A percentile compares a stretch with the other conserved stretches of the same genome.
These are phyloP conservation scores for Chaetura pelagica DNA, from an alignment of 2,113 vertebrate species.

Conservation along the genomic window DNA sequence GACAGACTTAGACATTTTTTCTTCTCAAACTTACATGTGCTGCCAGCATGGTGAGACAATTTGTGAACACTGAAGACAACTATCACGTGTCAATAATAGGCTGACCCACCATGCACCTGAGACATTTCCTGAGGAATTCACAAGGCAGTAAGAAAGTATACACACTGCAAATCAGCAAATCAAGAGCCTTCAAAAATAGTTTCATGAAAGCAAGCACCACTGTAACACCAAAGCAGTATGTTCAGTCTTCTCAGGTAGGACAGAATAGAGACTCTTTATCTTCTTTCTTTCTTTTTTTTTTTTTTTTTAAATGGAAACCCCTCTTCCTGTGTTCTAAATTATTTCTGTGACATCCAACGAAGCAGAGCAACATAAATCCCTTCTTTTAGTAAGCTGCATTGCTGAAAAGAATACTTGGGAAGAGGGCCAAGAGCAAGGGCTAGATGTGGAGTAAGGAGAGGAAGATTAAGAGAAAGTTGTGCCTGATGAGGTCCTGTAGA, in stretches of 20 bases:
- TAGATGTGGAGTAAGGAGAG: neutral
- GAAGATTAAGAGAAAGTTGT: neutral
- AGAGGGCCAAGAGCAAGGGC: neutral
- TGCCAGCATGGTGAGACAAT: neutral
- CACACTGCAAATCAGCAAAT: neutral
- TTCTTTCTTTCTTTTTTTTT: neutral
- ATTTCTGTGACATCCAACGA: neutral
- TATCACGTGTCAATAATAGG: neutral
- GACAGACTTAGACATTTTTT: neutral
- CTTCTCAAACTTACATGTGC: neutral
- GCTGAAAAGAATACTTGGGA: neutral
- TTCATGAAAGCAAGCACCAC: neutral
- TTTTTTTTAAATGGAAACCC: neutral
- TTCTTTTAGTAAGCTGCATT: neutral
- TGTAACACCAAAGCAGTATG: neutral
- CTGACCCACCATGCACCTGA: neutral
- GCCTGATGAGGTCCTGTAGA: neutral
- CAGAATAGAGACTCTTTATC: neutral
- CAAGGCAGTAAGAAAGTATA: neutral
- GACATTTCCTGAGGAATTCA: neutral
- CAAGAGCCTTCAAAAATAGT: neutral
- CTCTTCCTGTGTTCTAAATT: neutral
- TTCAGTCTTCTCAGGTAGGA: neutral
- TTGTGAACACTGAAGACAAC: neutral
- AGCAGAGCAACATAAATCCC: neutral